Evolutionary conservation across 2,888 invertebrate species (phyloP).

Genomic region (Rhimphoctona megacephalus): DNA sequence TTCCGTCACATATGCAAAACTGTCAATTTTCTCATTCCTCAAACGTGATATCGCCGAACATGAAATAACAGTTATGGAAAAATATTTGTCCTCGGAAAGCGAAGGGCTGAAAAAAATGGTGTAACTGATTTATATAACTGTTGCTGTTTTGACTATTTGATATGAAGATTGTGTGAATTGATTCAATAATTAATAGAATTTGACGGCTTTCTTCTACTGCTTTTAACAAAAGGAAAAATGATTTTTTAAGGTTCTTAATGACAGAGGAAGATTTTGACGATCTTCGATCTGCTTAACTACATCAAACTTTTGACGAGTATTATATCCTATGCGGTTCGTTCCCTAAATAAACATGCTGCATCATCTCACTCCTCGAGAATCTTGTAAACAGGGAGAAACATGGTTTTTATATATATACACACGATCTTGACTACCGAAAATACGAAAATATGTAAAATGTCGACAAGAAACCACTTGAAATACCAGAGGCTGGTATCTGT

Average conservation of each 20-base stretch:
- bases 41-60: not conserved
- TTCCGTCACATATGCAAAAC: not conserved
- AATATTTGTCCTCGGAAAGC: not conserved
- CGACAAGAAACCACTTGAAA: constrained; percentile 77
- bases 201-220: not conserved
- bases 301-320: not conserved
- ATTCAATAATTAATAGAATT: not conserved
- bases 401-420: constrained; percentile 69
- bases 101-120: not conserved
- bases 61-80: not conserved
- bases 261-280: not conserved
- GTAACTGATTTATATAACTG: not conserved
- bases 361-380: constrained; percentile 50
- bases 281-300: not conserved
- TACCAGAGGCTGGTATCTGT: constrained; percentile 77
- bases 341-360: constrained; percentile 26
- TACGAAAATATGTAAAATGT: constrained; percentile 73
- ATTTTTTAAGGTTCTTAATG: not conserved
- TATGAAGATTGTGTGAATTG: not conserved
- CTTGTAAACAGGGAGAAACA: constrained; percentile 69
- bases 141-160: not conserved
- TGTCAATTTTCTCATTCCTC: not conserved
- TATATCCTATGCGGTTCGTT: constrained; percentile 12
- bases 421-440: constrained; percentile 79
- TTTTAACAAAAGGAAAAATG: not conserved